phyloP scores from a whole-genome alignment of 92 coral and sea anemone species.

The Porites cylindrica region DNA sequence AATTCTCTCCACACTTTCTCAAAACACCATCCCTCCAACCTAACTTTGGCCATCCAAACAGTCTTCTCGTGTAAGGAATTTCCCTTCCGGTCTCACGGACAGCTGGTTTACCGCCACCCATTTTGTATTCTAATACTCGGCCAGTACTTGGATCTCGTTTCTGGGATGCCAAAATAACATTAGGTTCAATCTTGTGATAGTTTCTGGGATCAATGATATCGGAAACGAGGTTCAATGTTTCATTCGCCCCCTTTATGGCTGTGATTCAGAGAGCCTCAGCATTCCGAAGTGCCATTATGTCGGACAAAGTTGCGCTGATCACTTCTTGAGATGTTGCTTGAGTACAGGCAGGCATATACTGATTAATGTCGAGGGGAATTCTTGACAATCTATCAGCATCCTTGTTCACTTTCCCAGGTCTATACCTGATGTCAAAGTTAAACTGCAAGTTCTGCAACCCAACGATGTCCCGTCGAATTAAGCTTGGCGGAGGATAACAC shows the following conservation, averaged over 20 bases:
- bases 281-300: constrained; percentile 32
- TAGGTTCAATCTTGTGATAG: background rate
- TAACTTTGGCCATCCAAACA: background rate
- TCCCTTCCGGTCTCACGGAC: constrained; percentile 20
- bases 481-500: constrained; percentile 53
- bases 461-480: constrained; percentile 52
- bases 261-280: constrained; percentile 27
- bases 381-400: constrained; percentile 58
- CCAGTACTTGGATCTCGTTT: constrained; percentile 33
- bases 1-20: too few relatives aligned
- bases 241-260: constrained; percentile 7
- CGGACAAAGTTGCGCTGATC: constrained; percentile 46
- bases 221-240: constrained; percentile 5
- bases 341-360: constrained; percentile 51
- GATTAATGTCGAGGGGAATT: constrained; percentile 44
- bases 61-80: constrained; percentile 18
- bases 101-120: constrained; percentile 34
- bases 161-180: constrained; percentile 23
- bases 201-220: constrained; percentile 15
- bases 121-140: constrained; percentile 30
- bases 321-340: constrained; percentile 39
- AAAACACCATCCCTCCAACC: too few relatives aligned
- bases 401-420: constrained; percentile 36
- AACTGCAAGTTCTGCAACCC: constrained; percentile 20
- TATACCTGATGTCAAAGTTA: constrained; percentile 48